A percentile compares a stretch with the other conserved stretches of the same genome.
These are phyloP conservation scores for Trissonchulus sp. DNA, from an alignment of 2,888 invertebrate genomes.

Conservation along the genomic window DNA sequence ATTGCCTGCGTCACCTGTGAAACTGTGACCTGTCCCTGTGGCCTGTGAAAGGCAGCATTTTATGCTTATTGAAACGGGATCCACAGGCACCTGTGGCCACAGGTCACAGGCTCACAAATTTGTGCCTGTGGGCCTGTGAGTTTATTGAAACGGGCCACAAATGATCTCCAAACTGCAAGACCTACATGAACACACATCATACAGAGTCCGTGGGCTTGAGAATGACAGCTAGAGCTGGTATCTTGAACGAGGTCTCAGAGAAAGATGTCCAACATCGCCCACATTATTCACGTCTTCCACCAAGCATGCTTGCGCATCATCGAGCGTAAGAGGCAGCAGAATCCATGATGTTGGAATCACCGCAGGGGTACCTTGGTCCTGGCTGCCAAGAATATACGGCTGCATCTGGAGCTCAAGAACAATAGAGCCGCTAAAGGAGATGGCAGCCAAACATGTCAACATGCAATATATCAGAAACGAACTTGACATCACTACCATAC, in stretches of 20 bases:
- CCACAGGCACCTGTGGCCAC: too few species aligned
- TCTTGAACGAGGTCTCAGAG: neutral
- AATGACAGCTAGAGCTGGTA: neutral
- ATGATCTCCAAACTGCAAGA: constrained; percentile 5
- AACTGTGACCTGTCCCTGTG: too few species aligned
- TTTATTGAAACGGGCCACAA: too few species aligned
- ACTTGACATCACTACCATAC: neutral
- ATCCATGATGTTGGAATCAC: neutral
- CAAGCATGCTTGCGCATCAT: constrained; percentile 10
- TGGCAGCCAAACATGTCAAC: neutral
- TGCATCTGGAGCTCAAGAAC: constrained; percentile 7
- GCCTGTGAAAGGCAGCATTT: too few species aligned
- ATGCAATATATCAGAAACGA: neutral
- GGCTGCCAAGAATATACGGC: neutral
- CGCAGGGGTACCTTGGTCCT: neutral
- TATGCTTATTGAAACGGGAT: too few species aligned
- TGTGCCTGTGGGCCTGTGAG: too few species aligned
- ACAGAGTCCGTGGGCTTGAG: neutral
- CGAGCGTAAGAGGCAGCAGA: neutral
- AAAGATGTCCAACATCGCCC: neutral
- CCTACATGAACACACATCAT: constrained; percentile 13
- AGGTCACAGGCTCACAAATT: too few species aligned
- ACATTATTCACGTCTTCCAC: too few species aligned
- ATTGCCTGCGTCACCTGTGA: too few species aligned
- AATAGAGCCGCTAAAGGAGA: constrained; percentile 7